These are phyloP conservation scores for Nematostella vectensis DNA, from an alignment of 92 coral and sea anemone genomes.

Conservation along the genomic window DNA sequence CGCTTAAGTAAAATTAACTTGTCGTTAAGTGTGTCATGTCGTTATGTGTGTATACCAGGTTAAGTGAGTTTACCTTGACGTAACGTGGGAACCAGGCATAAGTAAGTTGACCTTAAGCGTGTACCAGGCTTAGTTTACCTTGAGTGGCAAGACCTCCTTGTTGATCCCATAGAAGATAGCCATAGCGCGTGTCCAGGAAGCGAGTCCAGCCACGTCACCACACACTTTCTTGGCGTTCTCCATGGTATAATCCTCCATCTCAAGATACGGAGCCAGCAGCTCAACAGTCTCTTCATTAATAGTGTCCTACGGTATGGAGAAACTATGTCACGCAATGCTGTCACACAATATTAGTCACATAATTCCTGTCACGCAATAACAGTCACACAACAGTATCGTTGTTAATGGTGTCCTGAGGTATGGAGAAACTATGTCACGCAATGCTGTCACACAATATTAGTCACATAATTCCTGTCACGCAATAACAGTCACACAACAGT, in stretches of 20 bases:
- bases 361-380: too few relatives aligned
- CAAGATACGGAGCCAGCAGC: slow-evolving; percentile 70
- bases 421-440: slow-evolving; percentile 94
- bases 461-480: slow-evolving; percentile 89
- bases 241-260: slow-evolving; percentile 93
- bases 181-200: slow-evolving; percentile 97
- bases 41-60: too few relatives aligned
- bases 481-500: slow-evolving; percentile 77
- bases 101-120: too few relatives aligned
- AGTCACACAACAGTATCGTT: too few relatives aligned
- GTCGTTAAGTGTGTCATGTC: too few relatives aligned
- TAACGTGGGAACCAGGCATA: too few relatives aligned
- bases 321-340: not conserved
- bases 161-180: slow-evolving; percentile 82
- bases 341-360: not conserved
- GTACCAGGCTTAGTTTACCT: slow-evolving; percentile 38
- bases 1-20: too few relatives aligned
- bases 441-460: slow-evolving; percentile 95
- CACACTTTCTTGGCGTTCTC: slow-evolving; percentile 94
- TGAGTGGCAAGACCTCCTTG: slow-evolving; percentile 94
- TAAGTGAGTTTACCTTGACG: too few relatives aligned
- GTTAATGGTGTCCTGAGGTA: too few relatives aligned
- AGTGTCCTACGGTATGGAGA: slow-evolving; percentile 39
- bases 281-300: slow-evolving; percentile 97
- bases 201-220: slow-evolving; percentile 97